Conservation (phyloP, 2,888 invertebrate genomes). For the Macroteleia sp. region DNA sequence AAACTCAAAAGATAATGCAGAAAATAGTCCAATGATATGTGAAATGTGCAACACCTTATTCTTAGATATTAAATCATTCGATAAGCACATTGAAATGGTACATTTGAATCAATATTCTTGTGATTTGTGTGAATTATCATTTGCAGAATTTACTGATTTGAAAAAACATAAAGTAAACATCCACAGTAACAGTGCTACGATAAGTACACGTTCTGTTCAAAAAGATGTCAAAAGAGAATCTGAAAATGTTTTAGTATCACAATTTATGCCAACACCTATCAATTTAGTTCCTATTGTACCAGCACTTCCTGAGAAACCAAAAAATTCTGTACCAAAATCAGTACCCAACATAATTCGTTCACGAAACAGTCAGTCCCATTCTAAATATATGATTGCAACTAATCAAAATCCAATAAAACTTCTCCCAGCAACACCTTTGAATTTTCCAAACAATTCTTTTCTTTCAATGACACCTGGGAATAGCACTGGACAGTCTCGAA, state of each 20-base stretch:
- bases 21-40: constrained; percentile 69
- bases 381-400: constrained; percentile 23
- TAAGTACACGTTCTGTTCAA: background rate
- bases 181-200: constrained; percentile 55
- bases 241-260: constrained; percentile 1
- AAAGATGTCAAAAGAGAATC: background rate
- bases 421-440: constrained; percentile 29
- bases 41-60: constrained; percentile 68
- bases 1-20: too few species aligned
- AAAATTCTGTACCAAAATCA: constrained; percentile 22
- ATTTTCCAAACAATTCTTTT: constrained; percentile 20
- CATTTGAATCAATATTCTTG: constrained; percentile 66
- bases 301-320: constrained; percentile 18
- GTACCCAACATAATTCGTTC: constrained; percentile 49
- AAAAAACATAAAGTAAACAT: constrained; percentile 56
- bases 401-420: constrained; percentile 35
- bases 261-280: constrained; percentile 1
- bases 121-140: constrained; percentile 63
- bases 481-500: background rate
- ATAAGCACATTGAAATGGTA: constrained; percentile 64
- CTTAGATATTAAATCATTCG: constrained; percentile 64
- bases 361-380: background rate
- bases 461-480: constrained; percentile 1
- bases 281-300: constrained; percentile 12
- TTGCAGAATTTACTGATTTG: constrained; percentile 55